phyloP scores from a whole-genome alignment of 2,113 vertebrate genomes.

The Dinomys branickii region DNA sequence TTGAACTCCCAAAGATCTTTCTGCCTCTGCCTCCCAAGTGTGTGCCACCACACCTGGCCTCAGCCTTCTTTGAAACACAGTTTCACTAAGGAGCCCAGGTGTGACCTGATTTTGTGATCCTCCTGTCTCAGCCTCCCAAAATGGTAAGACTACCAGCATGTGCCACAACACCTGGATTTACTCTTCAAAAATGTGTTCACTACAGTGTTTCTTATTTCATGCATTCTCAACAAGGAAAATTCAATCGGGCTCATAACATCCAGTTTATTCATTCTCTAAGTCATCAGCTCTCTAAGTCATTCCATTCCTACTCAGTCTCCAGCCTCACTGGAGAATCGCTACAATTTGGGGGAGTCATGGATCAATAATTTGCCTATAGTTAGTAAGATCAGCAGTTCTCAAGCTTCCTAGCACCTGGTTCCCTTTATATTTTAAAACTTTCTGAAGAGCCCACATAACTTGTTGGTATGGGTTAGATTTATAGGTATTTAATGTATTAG shows the following conservation, averaged over 20 bases:
- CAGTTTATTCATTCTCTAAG: not conserved
- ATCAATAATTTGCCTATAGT: not conserved
- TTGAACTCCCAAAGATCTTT: too few species aligned
- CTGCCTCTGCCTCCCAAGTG: too few species aligned
- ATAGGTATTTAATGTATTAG: not conserved
- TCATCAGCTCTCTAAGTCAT: not conserved
- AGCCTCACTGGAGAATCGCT: not conserved
- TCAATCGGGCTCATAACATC: not conserved
- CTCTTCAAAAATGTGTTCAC: not conserved
- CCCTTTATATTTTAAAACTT: not conserved
- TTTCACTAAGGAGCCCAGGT: not conserved
- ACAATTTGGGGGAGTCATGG: not conserved
- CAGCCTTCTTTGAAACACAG: not conserved
- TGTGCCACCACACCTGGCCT: too few species aligned
- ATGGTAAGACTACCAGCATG: not conserved
- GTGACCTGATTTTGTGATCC: not conserved
- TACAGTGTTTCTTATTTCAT: not conserved
- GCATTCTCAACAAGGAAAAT: conserved; percentile 24
- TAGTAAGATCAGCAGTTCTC: not conserved
- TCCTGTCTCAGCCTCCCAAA: not conserved
- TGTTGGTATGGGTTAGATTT: not conserved
- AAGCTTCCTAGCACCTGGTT: not conserved
- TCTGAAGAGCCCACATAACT: not conserved
- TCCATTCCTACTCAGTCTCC: not conserved
- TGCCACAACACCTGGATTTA: not conserved